Percentiles rank a stretch among this genome's conserved stretches.
Evolutionary conservation across 2,797 vertebrate species (phyloP).

Genomic region (Novumbra hubbsi): DNA sequence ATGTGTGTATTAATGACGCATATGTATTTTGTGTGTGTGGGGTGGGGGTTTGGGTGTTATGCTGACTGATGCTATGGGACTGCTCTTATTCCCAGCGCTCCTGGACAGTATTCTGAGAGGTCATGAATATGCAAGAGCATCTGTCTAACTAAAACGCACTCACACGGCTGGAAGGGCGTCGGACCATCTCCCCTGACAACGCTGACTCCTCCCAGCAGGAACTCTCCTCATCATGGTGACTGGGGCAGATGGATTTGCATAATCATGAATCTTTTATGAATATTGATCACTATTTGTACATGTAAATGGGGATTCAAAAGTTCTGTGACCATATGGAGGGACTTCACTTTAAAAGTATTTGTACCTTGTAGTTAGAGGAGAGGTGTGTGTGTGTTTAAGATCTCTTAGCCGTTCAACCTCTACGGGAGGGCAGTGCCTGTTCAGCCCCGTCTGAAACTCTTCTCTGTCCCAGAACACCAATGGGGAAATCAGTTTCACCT

Average conservation of each 20-base stretch:
- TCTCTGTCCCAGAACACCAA: too few species aligned
- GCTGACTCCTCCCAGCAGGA: slow-evolving; percentile 66
- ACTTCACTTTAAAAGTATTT: slow-evolving; percentile 65
- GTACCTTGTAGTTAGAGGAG: slow-evolving; percentile 51
- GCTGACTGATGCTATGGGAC: slow-evolving; percentile 33
- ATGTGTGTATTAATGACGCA: neutral
- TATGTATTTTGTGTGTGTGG: slow-evolving; percentile 3
- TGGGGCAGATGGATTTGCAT: slow-evolving; percentile 71
- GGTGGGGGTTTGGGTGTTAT: slow-evolving; percentile 31
- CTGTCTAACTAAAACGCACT: slow-evolving; percentile 45
- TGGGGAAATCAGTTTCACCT: too few species aligned
- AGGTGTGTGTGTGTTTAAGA: slow-evolving; percentile 3
- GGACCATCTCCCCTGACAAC: slow-evolving; percentile 60
- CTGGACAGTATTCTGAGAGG: slow-evolving; percentile 59
- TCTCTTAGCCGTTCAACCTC: neutral
- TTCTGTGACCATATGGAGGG: slow-evolving; percentile 66
- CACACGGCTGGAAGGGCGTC: slow-evolving; percentile 58
- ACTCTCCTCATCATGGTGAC: slow-evolving; percentile 52
- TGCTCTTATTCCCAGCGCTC: slow-evolving; percentile 49
- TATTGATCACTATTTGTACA: slow-evolving; percentile 60
- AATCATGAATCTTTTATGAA: slow-evolving; percentile 69
- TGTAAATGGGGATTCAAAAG: slow-evolving; percentile 62
- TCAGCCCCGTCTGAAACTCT: too few species aligned
- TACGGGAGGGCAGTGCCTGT: too few species aligned
- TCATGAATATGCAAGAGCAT: slow-evolving; percentile 75